Conservation (phyloP, 1,140 invertebrate genomes). For the Hermetia illucens region DNA sequence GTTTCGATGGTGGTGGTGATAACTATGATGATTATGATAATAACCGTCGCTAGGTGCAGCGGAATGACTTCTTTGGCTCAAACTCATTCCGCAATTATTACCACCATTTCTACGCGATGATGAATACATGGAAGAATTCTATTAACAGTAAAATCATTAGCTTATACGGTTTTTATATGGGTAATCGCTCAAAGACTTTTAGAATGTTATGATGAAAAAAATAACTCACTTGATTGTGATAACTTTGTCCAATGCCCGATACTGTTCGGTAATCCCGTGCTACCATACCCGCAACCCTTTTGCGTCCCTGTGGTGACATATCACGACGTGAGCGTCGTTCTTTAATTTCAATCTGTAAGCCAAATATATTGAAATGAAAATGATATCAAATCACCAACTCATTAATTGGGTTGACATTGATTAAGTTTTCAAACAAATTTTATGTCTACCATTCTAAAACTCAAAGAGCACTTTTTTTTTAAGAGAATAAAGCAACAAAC, state of each 20-base stretch:
- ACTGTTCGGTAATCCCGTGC: constrained; percentile 36
- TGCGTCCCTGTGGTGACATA: constrained; percentile 60
- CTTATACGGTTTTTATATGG: too few relatives aligned
- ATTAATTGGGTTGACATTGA: too few relatives aligned
- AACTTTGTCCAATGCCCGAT: constrained; percentile 32
- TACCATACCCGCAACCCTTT: constrained; percentile 49
- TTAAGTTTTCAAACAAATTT: not conserved
- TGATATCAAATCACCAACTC: too few relatives aligned
- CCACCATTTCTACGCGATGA: constrained; percentile 36
- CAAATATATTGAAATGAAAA: too few relatives aligned
- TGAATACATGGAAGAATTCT: too few relatives aligned
- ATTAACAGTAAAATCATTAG: too few relatives aligned
- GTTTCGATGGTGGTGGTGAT: constrained; percentile 18
- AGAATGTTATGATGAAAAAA: too few relatives aligned
- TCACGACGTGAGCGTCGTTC: constrained; percentile 47
- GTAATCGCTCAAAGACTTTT: too few relatives aligned
- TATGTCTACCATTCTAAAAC: not conserved
- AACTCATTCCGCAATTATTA: constrained; percentile 37
- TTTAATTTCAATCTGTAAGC: constrained; percentile 26
- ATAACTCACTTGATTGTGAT: constrained; percentile 34
- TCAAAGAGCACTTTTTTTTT: not conserved
- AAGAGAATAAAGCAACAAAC: not conserved
- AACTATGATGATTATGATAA: constrained; percentile 11
- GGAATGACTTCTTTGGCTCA: constrained; percentile 32
- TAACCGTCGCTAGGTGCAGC: constrained; percentile 31